A percentile compares a stretch with the other conserved stretches of the same genome.
phyloP scores from a whole-genome alignment of 2,888 invertebrate species.

The Diplolepis rosae region DNA sequence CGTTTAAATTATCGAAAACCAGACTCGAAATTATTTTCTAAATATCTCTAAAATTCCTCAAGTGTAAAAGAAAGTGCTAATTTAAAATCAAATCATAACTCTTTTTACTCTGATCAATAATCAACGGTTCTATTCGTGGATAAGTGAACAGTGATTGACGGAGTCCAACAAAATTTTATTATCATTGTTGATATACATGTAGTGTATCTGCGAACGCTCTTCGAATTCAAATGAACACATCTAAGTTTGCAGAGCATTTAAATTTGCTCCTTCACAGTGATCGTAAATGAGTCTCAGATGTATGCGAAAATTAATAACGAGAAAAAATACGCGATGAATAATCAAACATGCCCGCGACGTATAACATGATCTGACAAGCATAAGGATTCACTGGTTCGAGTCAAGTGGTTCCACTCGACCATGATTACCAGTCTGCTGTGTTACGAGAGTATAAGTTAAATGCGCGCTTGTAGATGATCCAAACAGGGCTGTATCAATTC shows the following conservation, averaged over 20 bases:
- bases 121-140: too few species aligned
- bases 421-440: conserved; percentile 51
- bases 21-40: too few species aligned
- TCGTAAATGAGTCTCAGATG: not conserved
- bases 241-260: not conserved
- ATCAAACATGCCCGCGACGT: conserved; percentile 52
- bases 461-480: conserved; percentile 35
- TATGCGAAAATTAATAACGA: conserved; percentile 8
- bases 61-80: too few species aligned
- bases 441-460: conserved; percentile 50
- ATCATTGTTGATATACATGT: too few species aligned
- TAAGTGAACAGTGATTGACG: too few species aligned
- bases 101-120: too few species aligned
- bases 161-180: too few species aligned
- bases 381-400: conserved; percentile 54
- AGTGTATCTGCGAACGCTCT: too few species aligned
- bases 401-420: conserved; percentile 53
- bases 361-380: conserved; percentile 58
- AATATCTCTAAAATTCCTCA: too few species aligned
- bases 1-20: too few species aligned
- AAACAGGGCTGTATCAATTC: conserved; percentile 27
- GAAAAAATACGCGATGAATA: conserved; percentile 53
- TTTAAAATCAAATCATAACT: too few species aligned
- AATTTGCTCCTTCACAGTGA: not conserved
- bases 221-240: too few species aligned